phyloP scores from a whole-genome alignment of 2,888 invertebrate genomes.

The Andrena praecox region DNA sequence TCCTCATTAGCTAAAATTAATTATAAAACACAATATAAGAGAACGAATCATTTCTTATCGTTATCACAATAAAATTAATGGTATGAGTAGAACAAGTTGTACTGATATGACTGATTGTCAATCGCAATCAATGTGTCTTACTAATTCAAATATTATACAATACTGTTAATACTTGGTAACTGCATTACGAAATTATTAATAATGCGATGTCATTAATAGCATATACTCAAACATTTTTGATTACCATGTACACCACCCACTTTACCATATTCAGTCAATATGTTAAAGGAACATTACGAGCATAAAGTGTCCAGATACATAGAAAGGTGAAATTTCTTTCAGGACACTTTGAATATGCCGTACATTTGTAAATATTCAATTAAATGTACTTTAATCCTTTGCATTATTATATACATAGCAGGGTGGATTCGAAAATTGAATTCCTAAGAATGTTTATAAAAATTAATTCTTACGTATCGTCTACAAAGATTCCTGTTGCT shows the following conservation, averaged over 20 bases:
- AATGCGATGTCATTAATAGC: constrained; percentile 41
- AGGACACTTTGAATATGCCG: constrained; percentile 26
- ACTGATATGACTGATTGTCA: constrained; percentile 39
- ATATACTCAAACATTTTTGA: constrained; percentile 40
- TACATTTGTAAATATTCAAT: constrained; percentile 25
- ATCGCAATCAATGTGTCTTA: constrained; percentile 36
- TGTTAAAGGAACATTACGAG: constrained; percentile 19
- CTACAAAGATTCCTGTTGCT: too few species aligned
- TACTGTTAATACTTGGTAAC: constrained; percentile 52
- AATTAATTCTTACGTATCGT: neutral
- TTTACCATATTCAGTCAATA: constrained; percentile 66
- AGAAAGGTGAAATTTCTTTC: constrained; percentile 41
- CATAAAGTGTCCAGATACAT: constrained; percentile 38
- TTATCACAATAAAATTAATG: constrained; percentile 66
- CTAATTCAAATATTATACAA: constrained; percentile 52
- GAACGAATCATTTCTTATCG: constrained; percentile 64
- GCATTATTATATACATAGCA: constrained; percentile 21
- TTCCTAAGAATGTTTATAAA: neutral
- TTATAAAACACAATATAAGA: constrained; percentile 70
- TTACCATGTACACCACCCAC: constrained; percentile 70
- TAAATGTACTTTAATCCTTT: constrained; percentile 38
- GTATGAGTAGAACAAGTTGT: constrained; percentile 60
- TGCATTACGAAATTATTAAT: constrained; percentile 43
- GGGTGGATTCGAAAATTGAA: neutral
- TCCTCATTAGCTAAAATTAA: constrained; percentile 80